A percentile compares a stretch with the other conserved stretches of the same genome.
These are phyloP conservation scores for Spodoptera exigua DNA, from an alignment of 2,888 invertebrate genomes.

Conservation along the genomic window DNA sequence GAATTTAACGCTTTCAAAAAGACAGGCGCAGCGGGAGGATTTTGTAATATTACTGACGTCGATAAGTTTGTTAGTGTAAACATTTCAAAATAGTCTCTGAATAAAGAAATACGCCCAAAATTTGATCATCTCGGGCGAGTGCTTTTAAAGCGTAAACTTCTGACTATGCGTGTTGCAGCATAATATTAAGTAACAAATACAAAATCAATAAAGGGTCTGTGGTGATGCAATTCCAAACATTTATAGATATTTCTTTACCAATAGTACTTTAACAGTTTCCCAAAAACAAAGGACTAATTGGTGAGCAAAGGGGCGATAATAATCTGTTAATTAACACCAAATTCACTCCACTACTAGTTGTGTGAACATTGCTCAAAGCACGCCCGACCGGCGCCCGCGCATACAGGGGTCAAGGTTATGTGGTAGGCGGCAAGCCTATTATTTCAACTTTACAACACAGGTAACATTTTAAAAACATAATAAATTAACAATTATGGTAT, in stretches of 20 bases:
- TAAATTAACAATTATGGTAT: too few relatives aligned
- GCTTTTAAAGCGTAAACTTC: too few relatives aligned
- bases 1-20: too few relatives aligned
- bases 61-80: too few relatives aligned
- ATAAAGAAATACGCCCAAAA: too few relatives aligned
- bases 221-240: constrained; percentile 15
- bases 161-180: too few relatives aligned
- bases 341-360: constrained; percentile 52
- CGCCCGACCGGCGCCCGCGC: constrained; percentile 60
- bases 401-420: constrained; percentile 66
- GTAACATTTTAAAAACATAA: background rate
- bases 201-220: background rate
- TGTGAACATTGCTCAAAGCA: constrained; percentile 57
- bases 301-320: constrained; percentile 55
- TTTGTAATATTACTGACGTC: too few relatives aligned
- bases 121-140: too few relatives aligned
- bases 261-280: constrained; percentile 36
- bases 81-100: too few relatives aligned
- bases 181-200: too few relatives aligned
- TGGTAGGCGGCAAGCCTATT: constrained; percentile 47
- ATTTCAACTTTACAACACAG: constrained; percentile 21
- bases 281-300: constrained; percentile 52
- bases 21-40: too few relatives aligned
- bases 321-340: constrained; percentile 58
- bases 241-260: constrained; percentile 37